Conservation (phyloP, 2,797 vertebrate species). For the Schizopygopsis malacanthus region DNA sequence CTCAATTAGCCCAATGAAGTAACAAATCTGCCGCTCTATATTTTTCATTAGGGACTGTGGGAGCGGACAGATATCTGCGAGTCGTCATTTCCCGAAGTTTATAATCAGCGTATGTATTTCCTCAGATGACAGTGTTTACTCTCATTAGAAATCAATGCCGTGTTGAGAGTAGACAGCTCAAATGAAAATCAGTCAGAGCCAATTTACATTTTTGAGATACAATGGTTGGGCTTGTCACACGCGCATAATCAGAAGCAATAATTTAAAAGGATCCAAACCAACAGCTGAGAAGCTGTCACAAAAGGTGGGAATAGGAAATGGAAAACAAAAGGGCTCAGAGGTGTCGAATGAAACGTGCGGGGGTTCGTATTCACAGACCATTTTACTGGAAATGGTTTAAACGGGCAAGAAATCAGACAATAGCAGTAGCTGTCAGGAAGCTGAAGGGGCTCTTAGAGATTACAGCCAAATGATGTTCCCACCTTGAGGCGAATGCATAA, state of each 20-base stretch:
- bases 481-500: background rate
- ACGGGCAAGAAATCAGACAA: conserved; percentile 8
- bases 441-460: conserved; percentile 31
- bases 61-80: conserved; percentile 70
- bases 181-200: conserved; percentile 48
- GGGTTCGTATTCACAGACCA: conserved; percentile 1
- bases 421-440: conserved; percentile 21
- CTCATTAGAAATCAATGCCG: conserved; percentile 45
- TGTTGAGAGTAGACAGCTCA: conserved; percentile 34
- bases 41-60: conserved; percentile 75
- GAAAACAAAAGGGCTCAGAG: conserved; percentile 31
- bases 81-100: conserved; percentile 71
- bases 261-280: conserved; percentile 26
- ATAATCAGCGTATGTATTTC: conserved; percentile 51
- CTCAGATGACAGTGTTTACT: conserved; percentile 36
- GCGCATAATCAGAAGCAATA: conserved; percentile 37
- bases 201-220: conserved; percentile 31
- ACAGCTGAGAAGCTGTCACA: conserved; percentile 25
- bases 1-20: conserved; percentile 76
- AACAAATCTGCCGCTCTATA: conserved; percentile 78
- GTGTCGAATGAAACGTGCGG: background rate
- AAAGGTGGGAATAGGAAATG: conserved; percentile 9
- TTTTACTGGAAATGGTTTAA: conserved; percentile 28
- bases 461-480: conserved; percentile 20
- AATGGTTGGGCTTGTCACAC: conserved; percentile 35